phyloP scores from a whole-genome alignment of 2,888 invertebrate species.

The Sesia apiformis region DNA sequence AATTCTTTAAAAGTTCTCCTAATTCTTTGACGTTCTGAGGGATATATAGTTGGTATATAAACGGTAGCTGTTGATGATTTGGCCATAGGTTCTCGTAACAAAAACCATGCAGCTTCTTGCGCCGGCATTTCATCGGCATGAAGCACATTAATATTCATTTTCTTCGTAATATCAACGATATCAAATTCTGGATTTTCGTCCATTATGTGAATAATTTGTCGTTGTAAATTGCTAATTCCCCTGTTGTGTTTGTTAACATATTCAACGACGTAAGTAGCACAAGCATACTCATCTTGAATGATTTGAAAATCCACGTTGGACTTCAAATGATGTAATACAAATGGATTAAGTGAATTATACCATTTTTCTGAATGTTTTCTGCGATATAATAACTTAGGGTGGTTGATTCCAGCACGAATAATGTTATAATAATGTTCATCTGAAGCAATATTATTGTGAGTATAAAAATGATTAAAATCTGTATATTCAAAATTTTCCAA shows the following conservation, averaged over 20 bases:
- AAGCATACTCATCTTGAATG: slow-evolving; percentile 40
- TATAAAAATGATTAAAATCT: slow-evolving; percentile 22
- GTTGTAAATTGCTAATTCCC: slow-evolving; percentile 32
- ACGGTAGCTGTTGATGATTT: slow-evolving; percentile 11
- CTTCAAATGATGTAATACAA: slow-evolving; percentile 21
- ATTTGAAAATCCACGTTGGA: slow-evolving; percentile 41
- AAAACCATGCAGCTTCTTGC: slow-evolving; percentile 40
- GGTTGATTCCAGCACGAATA: slow-evolving; percentile 23
- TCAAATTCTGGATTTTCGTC: slow-evolving; percentile 23
- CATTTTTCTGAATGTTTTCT: slow-evolving; percentile 31
- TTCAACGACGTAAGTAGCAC: slow-evolving; percentile 41
- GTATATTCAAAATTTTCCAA: slow-evolving; percentile 22
- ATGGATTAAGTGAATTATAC: slow-evolving; percentile 42
- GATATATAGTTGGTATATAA: slow-evolving; percentile 24
- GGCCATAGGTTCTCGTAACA: slow-evolving; percentile 15
- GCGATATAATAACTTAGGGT: slow-evolving; percentile 33
- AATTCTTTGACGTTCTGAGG: slow-evolving; percentile 28
- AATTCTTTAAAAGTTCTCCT: slow-evolving; percentile 34
- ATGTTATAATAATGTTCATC: slow-evolving; percentile 23
- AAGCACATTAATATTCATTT: slow-evolving; percentile 17
- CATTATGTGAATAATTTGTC: slow-evolving; percentile 23
- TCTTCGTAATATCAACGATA: slow-evolving; percentile 16
- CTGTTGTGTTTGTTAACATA: slow-evolving; percentile 38
- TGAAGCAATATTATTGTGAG: slow-evolving; percentile 19
- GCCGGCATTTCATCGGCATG: slow-evolving; percentile 20